phyloP scores from a whole-genome alignment of 2,113 vertebrate species.

The Sardina pilchardus region DNA sequence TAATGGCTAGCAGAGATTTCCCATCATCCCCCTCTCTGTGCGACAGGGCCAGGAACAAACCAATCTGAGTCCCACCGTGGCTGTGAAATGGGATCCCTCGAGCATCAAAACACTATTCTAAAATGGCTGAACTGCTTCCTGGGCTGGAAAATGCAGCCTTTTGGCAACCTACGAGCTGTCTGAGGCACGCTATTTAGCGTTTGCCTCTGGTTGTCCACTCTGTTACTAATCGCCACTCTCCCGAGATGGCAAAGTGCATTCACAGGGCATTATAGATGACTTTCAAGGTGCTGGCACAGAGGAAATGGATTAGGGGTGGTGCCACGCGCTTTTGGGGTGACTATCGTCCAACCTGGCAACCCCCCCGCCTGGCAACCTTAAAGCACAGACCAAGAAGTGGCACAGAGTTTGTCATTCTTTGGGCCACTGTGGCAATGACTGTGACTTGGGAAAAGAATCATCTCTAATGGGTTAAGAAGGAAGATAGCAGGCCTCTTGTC shows the following conservation, averaged over 20 bases:
- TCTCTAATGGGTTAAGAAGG: neutral
- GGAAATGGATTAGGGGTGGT: neutral
- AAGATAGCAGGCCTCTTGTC: constrained; percentile 58
- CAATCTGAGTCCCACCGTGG: constrained; percentile 42
- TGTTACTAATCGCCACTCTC: constrained; percentile 1
- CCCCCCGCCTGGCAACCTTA: neutral
- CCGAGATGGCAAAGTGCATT: constrained; percentile 21
- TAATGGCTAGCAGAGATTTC: constrained; percentile 29
- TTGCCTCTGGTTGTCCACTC: constrained; percentile 5
- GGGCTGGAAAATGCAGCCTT: constrained; percentile 27
- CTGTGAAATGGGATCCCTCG: constrained; percentile 45
- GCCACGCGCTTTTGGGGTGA: neutral
- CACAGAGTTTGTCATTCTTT: neutral
- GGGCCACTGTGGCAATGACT: neutral
- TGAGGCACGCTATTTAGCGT: constrained; percentile 26
- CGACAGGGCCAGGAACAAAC: constrained; percentile 26
- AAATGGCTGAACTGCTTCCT: constrained; percentile 42
- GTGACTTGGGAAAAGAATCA: neutral
- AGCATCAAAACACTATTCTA: constrained; percentile 43
- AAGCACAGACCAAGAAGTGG: neutral
- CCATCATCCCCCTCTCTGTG: constrained; percentile 38
- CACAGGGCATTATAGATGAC: constrained; percentile 41
- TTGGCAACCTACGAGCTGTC: constrained; percentile 16
- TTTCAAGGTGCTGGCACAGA: neutral
- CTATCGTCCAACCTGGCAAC: neutral